Evolutionary conservation across 2,113 vertebrate genomes (phyloP).

Genomic region (Eonycteris spelaea): DNA sequence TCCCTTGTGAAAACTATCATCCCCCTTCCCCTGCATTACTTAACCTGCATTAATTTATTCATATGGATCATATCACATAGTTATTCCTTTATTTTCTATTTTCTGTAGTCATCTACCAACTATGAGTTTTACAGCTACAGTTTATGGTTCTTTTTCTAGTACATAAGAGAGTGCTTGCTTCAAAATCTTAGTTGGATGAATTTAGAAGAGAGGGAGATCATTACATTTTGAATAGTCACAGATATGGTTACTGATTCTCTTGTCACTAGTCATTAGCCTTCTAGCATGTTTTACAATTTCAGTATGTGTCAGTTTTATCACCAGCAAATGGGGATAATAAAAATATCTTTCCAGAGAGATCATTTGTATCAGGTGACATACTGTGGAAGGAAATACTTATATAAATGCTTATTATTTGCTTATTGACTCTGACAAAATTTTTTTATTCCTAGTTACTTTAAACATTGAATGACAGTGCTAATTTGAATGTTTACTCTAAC

Average conservation of each 20-base stretch:
- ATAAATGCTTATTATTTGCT: not conserved
- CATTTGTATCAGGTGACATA: not conserved
- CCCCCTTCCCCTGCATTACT: not conserved
- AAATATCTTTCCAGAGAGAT: not conserved
- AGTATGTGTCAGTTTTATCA: not conserved
- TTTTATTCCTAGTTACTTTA: not conserved
- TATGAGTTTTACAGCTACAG: not conserved
- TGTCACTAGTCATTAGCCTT: not conserved
- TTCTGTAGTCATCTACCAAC: not conserved
- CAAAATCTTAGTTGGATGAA: not conserved
- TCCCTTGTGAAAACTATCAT: not conserved
- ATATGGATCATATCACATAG: not conserved
- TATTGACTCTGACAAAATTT: not conserved
- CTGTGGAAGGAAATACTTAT: not conserved
- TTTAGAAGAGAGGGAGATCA: not conserved
- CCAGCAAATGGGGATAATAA: not conserved
- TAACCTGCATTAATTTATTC: not conserved
- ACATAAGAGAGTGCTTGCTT: not conserved
- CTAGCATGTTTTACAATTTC: not conserved
- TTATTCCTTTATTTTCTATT: not conserved
- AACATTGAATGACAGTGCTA: not conserved
- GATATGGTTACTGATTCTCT: not conserved
- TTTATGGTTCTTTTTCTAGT: not conserved
- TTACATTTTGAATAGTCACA: not conserved
- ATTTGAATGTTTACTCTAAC: not conserved